Base-by-base conservation (phyloP, 2,888 invertebrate species). In the Tenthredo mesomela region DNA sequence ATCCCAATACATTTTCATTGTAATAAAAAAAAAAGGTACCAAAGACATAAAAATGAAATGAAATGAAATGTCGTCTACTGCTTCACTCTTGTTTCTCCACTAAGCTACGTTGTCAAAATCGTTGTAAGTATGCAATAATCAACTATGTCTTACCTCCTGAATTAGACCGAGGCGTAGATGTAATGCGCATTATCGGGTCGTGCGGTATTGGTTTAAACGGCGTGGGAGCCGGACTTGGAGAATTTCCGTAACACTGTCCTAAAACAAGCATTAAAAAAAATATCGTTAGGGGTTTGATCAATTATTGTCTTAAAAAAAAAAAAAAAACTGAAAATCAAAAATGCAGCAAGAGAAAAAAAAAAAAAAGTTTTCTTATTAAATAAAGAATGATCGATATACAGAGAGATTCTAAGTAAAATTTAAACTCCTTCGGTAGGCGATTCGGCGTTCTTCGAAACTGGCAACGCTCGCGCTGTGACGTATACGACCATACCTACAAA, bases 191-290 rank as follows among this genome's bases (percentile, higher is more conserved):
- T 87, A 90, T 90, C 61, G 92, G 92, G 90, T 91, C 90, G 50
- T 89, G 90, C 12, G 90, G 89, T 65, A 87, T 88, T 33, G 92
- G 90, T 86, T 89, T 91, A 58, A 91, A 88, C 65, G 92, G 91
- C 78, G 92, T 92, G 47, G 93, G 93, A 0, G 93, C 93, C n/a
- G 93, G 93, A 88, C 93, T 93, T 70, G 93, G 92, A 10, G 92
- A 93, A 86, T 92, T 92, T n/a, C 92, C 93, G 37, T 92, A 92
- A 87, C 93, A 93, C 84, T 93, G 93, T 82, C 93, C 93, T 93
- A 78, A 0, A 86, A 82, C n/a, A 33, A 54, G 21, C 18, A 58
- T 58, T 10, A 54, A 77, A 77, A 2, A n/a, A 29, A 37, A 21
- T 40, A 10, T 43, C 7, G 21, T 33, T 4, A 77, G 47, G 1